A percentile compares a stretch with the other conserved stretches of the same genome.
Conservation (phyloP, 2,888 invertebrate genomes). For the Clusia tigrina region DNA sequence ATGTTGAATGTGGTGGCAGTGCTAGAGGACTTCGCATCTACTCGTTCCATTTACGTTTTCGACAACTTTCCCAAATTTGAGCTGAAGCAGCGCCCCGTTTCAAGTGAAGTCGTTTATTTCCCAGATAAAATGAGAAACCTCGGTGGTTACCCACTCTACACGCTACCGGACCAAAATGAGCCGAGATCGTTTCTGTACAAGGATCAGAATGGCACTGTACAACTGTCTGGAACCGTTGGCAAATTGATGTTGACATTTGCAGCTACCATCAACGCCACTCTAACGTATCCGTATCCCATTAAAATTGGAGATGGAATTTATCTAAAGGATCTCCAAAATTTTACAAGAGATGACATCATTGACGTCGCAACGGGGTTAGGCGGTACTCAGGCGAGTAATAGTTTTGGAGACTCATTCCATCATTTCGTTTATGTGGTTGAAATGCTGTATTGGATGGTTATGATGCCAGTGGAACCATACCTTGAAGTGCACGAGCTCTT, state of each 20-base stretch:
- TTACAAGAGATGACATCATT: background rate
- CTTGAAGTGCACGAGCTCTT: constrained; percentile 14
- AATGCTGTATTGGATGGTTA: constrained; percentile 25
- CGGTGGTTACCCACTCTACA: constrained; percentile 30
- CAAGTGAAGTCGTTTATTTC: constrained; percentile 21
- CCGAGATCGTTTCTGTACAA: constrained; percentile 27
- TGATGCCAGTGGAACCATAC: constrained; percentile 15
- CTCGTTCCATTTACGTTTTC: too few species aligned
- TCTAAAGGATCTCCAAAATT: background rate
- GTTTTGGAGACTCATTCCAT: constrained; percentile 17
- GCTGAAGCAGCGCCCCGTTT: background rate
- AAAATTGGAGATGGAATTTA: background rate
- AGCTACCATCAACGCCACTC: background rate
- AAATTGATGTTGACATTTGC: background rate
- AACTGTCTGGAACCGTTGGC: background rate
- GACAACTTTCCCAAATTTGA: background rate
- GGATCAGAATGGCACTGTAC: background rate
- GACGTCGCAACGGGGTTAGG: background rate
- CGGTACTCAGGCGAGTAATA: background rate
- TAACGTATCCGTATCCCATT: background rate
- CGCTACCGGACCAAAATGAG: constrained; percentile 30
- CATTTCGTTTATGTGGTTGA: constrained; percentile 15
- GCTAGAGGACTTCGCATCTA: too few species aligned
- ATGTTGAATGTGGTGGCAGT: too few species aligned
- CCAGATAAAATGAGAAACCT: constrained; percentile 30